phyloP scores from a whole-genome alignment of 2,113 vertebrate genomes.

The Athene noctua region DNA sequence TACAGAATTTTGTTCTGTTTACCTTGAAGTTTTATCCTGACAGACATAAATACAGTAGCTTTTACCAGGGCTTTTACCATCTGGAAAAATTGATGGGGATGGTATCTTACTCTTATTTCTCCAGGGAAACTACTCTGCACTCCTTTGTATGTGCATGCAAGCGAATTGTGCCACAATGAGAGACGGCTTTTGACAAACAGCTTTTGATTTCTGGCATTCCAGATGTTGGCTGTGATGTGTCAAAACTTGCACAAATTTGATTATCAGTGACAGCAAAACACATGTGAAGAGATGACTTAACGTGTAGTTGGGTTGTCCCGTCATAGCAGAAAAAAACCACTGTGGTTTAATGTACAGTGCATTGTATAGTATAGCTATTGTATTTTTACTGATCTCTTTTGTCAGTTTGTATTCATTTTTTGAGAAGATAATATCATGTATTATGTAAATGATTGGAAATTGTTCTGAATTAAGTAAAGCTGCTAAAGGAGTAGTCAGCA shows the following conservation, averaged over 20 bases:
- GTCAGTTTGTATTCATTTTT: not conserved
- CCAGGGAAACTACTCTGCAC: not conserved
- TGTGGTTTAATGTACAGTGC: not conserved
- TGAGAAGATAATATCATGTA: not conserved
- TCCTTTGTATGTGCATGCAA: not conserved
- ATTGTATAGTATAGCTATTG: not conserved
- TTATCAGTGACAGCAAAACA: not conserved
- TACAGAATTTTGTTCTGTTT: not conserved
- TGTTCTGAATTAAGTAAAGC: not conserved
- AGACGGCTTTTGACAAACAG: not conserved
- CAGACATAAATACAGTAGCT: not conserved
- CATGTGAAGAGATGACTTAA: not conserved
- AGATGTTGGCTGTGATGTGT: not conserved
- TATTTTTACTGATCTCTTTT: not conserved
- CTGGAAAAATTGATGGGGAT: not conserved
- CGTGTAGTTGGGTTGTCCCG: not conserved
- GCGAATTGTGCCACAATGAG: not conserved
- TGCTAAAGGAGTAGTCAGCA: not conserved
- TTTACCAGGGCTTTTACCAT: not conserved
- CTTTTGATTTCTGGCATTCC: not conserved
- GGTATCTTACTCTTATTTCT: not conserved
- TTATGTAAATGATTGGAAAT: not conserved
- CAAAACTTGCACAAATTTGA: not conserved
- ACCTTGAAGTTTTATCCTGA: not conserved
- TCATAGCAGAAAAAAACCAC: not conserved